A percentile compares a stretch with the other conserved stretches of the same genome.
phyloP scores from a whole-genome alignment of 2,888 invertebrate species.

The Drosophila flavopinicola region DNA sequence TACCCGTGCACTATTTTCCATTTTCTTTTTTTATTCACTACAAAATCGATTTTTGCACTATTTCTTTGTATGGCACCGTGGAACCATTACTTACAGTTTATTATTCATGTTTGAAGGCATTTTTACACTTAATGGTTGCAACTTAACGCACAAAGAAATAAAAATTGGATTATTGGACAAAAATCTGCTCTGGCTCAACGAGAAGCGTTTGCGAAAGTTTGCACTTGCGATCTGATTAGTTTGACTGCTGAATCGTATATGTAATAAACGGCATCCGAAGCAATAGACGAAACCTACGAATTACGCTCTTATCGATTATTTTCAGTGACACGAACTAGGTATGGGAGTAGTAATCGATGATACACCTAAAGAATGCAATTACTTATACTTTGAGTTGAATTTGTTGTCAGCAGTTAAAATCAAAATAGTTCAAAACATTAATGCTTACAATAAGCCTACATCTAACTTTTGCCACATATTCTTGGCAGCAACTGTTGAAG shows the following conservation, averaged over 20 bases:
- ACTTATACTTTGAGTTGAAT: too few species aligned
- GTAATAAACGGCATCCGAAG: conserved; percentile 14
- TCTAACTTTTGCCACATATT: neutral
- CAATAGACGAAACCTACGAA: conserved; percentile 24
- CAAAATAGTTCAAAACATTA: neutral
- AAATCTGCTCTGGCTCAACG: conserved; percentile 35
- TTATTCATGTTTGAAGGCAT: conserved; percentile 85
- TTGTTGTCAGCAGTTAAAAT: too few species aligned
- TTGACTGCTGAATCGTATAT: conserved; percentile 51
- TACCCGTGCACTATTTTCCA: conserved; percentile 65
- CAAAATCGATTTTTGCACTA: conserved; percentile 79
- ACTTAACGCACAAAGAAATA: conserved; percentile 77
- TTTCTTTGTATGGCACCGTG: conserved; percentile 53
- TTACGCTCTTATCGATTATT: neutral
- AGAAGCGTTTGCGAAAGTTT: conserved; percentile 37
- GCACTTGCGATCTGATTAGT: conserved; percentile 48
- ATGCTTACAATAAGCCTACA: too few species aligned
- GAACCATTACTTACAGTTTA: conserved; percentile 84
- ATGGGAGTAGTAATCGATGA: conserved; percentile 1
- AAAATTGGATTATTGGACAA: conserved; percentile 42
- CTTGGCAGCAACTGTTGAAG: neutral
- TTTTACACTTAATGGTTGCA: conserved; percentile 82
- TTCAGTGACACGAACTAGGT: neutral
- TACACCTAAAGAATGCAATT: too few species aligned
- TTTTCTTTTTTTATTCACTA: conserved; percentile 69